Percentiles rank a stretch among this genome's conserved stretches.
Evolutionary conservation across 2,797 vertebrate genomes (phyloP).

Genomic region (Pelochelys cantorii): DNA sequence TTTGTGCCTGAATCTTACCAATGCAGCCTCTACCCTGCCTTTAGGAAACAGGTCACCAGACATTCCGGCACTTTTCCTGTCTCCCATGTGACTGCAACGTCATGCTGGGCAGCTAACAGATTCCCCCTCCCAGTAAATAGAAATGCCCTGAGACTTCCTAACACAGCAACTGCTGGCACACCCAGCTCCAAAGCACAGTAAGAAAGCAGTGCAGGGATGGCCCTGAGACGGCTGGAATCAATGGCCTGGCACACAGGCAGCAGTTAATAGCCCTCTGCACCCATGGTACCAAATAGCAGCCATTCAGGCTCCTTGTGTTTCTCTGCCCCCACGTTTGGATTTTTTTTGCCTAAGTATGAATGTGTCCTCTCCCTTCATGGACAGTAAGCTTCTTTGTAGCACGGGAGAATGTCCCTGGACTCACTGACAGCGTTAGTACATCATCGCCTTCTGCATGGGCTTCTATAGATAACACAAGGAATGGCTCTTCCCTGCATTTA

Average conservation of each 20-base stretch:
- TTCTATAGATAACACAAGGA: constrained; percentile 38
- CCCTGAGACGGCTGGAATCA: neutral
- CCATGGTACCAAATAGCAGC: constrained; percentile 67
- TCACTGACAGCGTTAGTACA: constrained; percentile 41
- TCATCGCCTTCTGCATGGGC: constrained; percentile 6
- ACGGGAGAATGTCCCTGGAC: constrained; percentile 10
- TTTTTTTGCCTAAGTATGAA: constrained; percentile 61
- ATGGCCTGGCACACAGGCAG: constrained; percentile 58
- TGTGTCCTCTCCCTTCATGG: constrained; percentile 39
- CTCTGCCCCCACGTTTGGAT: constrained; percentile 62
- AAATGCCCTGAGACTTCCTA: neutral
- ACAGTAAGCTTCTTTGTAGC: neutral
- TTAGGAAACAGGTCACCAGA: neutral
- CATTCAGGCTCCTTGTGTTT: constrained; percentile 74
- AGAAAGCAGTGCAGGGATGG: constrained; percentile 5
- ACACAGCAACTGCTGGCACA: neutral
- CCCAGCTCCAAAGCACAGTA: rapidly evolving
- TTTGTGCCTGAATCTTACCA: rapidly evolving
- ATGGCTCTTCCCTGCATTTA: constrained; percentile 66
- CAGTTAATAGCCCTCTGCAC: constrained; percentile 67
- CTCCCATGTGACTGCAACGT: neutral
- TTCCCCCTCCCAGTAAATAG: neutral
- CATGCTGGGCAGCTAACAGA: neutral
- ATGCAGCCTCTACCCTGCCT: neutral
- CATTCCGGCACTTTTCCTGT: neutral